Conservation (phyloP, 1,140 invertebrate species). For the Monomorium pharaonis region DNA sequence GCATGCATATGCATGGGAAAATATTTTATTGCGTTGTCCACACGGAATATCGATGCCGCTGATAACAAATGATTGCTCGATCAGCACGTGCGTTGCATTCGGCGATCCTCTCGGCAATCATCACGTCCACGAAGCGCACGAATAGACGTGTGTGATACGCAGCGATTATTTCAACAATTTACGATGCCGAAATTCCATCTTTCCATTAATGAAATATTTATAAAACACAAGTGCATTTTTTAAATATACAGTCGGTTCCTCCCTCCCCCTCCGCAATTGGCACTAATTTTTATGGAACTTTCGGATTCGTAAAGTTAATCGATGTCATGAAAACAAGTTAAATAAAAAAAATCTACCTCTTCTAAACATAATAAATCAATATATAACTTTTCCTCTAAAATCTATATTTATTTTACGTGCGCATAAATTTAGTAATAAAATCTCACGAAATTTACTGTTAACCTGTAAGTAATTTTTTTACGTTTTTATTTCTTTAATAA, state of each 20-base stretch:
- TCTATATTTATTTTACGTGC: not conserved
- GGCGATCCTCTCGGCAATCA: not conserved
- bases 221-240: not conserved
- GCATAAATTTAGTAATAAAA: not conserved
- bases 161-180: not conserved
- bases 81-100: conserved; percentile 22
- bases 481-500: too few relatives aligned
- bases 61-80: conserved; percentile 43
- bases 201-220: conserved; percentile 11
- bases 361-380: not conserved
- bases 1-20: conserved; percentile 65
- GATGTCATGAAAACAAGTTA: not conserved
- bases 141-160: not conserved
- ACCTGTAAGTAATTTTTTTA: too few relatives aligned
- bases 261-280: too few relatives aligned
- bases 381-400: not conserved
- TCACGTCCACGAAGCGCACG: not conserved
- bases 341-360: not conserved
- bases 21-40: conserved; percentile 55
- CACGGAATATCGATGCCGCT: not conserved
- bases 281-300: not conserved
- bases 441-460: not conserved
- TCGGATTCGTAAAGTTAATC: not conserved
- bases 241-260: not conserved
- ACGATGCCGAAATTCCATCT: not conserved